Base-by-base conservation (phyloP, 2,113 vertebrate genomes). In the Alligator mississippiensis region DNA sequence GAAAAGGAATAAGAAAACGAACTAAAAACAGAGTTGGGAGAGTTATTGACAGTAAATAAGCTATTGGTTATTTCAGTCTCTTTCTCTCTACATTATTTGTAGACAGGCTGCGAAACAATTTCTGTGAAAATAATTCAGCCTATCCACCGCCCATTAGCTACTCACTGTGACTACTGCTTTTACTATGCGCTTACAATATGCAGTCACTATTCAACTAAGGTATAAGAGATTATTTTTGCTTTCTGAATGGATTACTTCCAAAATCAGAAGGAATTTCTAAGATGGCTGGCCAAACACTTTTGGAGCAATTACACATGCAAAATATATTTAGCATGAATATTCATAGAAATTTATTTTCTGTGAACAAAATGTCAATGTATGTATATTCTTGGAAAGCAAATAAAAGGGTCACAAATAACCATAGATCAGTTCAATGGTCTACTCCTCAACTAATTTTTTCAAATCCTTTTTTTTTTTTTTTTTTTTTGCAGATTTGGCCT, bases 1-100 rank as follows among this genome's bases (percentile, higher is more conserved):
- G 97, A 64, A 94, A 97, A 90, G 8, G 34, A 96, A 95, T 88
- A 74, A 17, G 91, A 93, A 95, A 92, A 28, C 19, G 92, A 16
- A 11, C 77, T 94, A 62, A 92, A 90, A 94, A 96, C 47, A 77
- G 5, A 21, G 1, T 9, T 63, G 6, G 62, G 64, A 9, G 14
- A 78, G 34, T 4, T 60, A 47, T 57, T 89, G 59, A 62, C 21
- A 82, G 62, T 19, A 81, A 90, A 63, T 2, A 87, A 47, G 13
- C 47, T 47, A 60, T 75, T 64, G 11, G 5, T 24, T 9, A 70
- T 28, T 27, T 27, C 55, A 82, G n/a, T 59, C 85, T 91, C 83
- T 80, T 76, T 24, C n/a, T 74, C 85, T 77, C 82, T 57, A 16
- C 27, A 11, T 81, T 85, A 75, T 24, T 87, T 93, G 34, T 70